A percentile compares a stretch with the other conserved stretches of the same genome.
These are phyloP conservation scores for Meriones psammophilus DNA, from an alignment of 2,797 vertebrate species.

Conservation along the genomic window DNA sequence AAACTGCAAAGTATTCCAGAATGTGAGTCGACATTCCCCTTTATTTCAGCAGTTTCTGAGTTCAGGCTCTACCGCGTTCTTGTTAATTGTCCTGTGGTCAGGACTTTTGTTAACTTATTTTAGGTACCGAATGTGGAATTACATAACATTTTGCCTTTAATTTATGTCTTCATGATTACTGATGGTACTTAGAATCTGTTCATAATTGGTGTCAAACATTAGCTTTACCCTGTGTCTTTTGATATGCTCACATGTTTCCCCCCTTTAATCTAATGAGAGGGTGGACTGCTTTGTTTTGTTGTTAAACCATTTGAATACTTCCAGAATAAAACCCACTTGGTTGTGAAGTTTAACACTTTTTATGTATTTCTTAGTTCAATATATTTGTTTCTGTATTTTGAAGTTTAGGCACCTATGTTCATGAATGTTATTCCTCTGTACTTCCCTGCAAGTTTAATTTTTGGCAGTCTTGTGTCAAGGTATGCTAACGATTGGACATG, in stretches of 20 bases:
- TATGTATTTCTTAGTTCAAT: conserved; percentile 4
- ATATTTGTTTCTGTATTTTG: not conserved
- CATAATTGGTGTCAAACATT: not conserved
- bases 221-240: not conserved
- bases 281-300: not conserved
- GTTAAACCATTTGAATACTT: not conserved
- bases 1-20: not conserved
- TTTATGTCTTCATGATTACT: not conserved
- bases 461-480: not conserved
- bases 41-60: not conserved
- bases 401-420: not conserved
- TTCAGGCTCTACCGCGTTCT: not conserved
- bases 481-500: not conserved
- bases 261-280: not conserved
- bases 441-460: not conserved
- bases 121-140: not conserved
- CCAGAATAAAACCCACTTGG: not conserved
- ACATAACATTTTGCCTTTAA: not conserved
- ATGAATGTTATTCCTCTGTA: not conserved
- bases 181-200: not conserved
- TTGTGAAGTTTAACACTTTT: not conserved
- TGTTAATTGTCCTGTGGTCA: not conserved
- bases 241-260: not conserved
- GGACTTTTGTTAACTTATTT: not conserved
- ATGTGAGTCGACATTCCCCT: not conserved